phyloP scores from a whole-genome alignment of 2,888 invertebrate genomes.

The Ernsta delagoae region DNA sequence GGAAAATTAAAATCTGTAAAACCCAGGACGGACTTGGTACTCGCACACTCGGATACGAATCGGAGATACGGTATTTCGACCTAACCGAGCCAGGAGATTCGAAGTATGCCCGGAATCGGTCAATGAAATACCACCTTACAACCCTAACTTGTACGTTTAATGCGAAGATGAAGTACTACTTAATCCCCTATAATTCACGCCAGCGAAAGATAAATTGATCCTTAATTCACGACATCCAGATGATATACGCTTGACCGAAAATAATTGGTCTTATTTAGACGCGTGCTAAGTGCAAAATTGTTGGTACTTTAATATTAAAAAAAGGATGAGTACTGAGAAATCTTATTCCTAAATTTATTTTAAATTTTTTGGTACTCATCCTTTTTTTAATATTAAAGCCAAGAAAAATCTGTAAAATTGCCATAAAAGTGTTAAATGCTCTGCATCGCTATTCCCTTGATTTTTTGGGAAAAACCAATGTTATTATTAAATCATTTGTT shows the following conservation, averaged over 20 bases:
- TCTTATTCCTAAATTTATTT: no score
- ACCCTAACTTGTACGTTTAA: constrained; percentile 14
- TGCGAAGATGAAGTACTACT: constrained; percentile 34
- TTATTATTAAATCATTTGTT: constrained; percentile 11
- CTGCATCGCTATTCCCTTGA: neutral
- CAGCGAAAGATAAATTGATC: constrained; percentile 34
- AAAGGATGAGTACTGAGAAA: no score
- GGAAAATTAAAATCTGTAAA: constrained; percentile 77
- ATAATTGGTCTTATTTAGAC: constrained; percentile 16
- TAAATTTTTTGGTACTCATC: neutral
- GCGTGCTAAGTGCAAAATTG: neutral
- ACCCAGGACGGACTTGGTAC: constrained; percentile 35
- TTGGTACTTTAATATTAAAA: neutral
- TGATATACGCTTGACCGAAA: constrained; percentile 32
- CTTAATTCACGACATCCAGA: constrained; percentile 33
- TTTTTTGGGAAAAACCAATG: constrained; percentile 4
- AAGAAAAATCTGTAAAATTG: neutral
- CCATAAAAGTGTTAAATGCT: neutral
- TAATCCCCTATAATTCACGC: constrained; percentile 37
- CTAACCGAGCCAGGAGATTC: constrained; percentile 1
- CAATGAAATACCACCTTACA: constrained; percentile 15
- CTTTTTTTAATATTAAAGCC: neutral
- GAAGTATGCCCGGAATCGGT: neutral
- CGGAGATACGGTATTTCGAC: constrained; percentile 28
- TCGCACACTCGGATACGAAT: constrained; percentile 34